These are phyloP conservation scores for Champsocephalus esox DNA, from an alignment of 2,797 vertebrate genomes.

Conservation along the genomic window DNA sequence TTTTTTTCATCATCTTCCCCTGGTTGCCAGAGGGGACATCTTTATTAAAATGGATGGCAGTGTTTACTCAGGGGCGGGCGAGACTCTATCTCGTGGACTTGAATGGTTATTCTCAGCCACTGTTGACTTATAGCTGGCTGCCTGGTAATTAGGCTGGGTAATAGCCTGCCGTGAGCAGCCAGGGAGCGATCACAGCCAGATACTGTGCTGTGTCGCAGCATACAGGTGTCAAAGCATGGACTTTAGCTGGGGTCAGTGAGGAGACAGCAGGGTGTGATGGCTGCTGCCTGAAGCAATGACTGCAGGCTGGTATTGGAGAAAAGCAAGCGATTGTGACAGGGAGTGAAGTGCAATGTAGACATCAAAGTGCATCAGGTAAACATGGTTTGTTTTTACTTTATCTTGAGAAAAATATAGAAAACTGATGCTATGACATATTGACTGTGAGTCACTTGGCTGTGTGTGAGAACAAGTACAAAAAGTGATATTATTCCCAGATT, in stretches of 20 bases:
- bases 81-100: constrained; percentile 56
- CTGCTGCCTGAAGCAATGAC: neutral
- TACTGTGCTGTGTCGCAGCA: constrained; percentile 17
- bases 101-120: constrained; percentile 64
- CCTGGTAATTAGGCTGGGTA: constrained; percentile 78
- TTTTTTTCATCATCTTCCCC: constrained; percentile 35
- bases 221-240: constrained; percentile 35
- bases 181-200: constrained; percentile 43
- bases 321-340: neutral
- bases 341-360: constrained; percentile 1
- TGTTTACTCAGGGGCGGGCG: constrained; percentile 70
- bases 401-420: neutral
- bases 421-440: neutral
- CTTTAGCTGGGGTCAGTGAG: constrained; percentile 23
- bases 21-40: constrained; percentile 54
- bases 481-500: constrained; percentile 24
- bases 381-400: neutral
- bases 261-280: constrained; percentile 8
- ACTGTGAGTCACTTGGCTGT: constrained; percentile 26
- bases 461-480: constrained; percentile 18
- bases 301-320: neutral
- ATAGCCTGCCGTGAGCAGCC: constrained; percentile 69
- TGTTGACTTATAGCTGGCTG: constrained; percentile 77
- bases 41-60: constrained; percentile 77
- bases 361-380: neutral